Conservation (phyloP, 2,797 vertebrate species). For the Taeniopygia guttata region DNA sequence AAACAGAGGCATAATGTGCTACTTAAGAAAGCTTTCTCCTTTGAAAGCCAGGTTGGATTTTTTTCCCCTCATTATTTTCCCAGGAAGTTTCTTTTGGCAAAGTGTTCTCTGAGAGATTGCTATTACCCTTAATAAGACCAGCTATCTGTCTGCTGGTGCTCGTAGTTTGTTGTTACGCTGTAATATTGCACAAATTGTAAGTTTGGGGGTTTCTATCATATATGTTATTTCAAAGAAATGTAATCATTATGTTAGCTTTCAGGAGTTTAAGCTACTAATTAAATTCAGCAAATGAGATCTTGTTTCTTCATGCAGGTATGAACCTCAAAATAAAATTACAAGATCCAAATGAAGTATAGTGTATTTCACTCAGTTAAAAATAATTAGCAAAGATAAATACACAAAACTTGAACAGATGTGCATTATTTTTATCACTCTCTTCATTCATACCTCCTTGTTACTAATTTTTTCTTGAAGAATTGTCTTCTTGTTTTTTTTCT, state of each 20-base stretch:
- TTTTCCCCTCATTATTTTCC: slow-evolving; percentile 53
- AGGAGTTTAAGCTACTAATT: neutral
- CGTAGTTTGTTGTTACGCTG: neutral
- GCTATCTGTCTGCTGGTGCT: slow-evolving; percentile 4
- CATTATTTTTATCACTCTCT: neutral
- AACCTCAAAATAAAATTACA: neutral
- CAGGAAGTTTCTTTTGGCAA: slow-evolving; percentile 73
- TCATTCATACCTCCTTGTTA: neutral
- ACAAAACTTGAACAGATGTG: neutral
- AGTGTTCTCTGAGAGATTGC: slow-evolving; percentile 31
- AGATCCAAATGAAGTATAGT: neutral
- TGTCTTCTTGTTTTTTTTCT: neutral
- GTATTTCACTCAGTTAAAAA: neutral
- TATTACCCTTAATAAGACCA: slow-evolving; percentile 43
- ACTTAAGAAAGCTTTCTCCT: neutral
- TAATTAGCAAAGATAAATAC: neutral
- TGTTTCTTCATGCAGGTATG: neutral
- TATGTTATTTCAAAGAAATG: neutral
- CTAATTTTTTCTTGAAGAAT: neutral
- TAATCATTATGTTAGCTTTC: neutral
- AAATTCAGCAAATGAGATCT: neutral
- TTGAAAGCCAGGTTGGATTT: neutral
- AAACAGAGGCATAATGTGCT: neutral
- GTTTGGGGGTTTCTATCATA: neutral
- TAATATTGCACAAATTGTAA: neutral